These are phyloP conservation scores for Frankliniella intonsa DNA, from an alignment of 2,888 invertebrate genomes.

Conservation along the genomic window DNA sequence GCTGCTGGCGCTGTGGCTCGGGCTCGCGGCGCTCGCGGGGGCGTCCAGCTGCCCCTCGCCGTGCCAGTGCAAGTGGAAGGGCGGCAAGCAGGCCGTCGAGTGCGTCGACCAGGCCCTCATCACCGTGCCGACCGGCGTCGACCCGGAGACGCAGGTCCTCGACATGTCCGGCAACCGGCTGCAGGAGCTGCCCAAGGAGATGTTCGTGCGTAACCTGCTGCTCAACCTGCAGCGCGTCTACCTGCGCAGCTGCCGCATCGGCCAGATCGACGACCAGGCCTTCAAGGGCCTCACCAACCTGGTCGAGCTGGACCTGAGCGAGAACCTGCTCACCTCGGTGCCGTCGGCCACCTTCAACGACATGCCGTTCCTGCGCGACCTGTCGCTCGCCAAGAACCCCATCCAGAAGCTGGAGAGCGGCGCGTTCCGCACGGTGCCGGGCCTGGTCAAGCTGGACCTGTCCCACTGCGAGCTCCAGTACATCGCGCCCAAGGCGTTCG, in stretches of 20 bases:
- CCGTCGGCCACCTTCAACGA: constrained; percentile 75
- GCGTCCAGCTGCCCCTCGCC: constrained; percentile 59
- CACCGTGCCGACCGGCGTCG: constrained; percentile 78
- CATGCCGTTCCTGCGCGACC: constrained; percentile 74
- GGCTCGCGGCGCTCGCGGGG: not conserved
- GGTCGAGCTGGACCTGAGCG: constrained; percentile 81
- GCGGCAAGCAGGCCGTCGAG: constrained; percentile 88
- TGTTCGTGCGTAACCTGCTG: constrained; percentile 73
- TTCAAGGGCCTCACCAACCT: constrained; percentile 83
- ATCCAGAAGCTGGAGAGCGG: constrained; percentile 71
- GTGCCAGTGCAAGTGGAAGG: constrained; percentile 91
- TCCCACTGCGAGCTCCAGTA: constrained; percentile 76
- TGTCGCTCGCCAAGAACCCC: constrained; percentile 75
- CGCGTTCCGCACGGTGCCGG: constrained; percentile 69
- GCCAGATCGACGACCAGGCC: constrained; percentile 78
- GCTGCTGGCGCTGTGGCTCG: constrained; percentile 30
- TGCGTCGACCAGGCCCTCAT: constrained; percentile 79
- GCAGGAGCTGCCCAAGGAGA: constrained; percentile 74
- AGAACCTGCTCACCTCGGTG: constrained; percentile 74
- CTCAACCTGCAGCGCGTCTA: constrained; percentile 83
- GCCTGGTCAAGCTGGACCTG: constrained; percentile 76
- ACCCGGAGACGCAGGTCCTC: constrained; percentile 84
- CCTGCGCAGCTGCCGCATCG: constrained; percentile 75
- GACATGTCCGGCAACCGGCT: constrained; percentile 85
- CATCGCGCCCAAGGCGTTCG: constrained; percentile 72